Evolutionary conservation across 2,113 vertebrate genomes (phyloP).

Genomic region (Capreolus pygargus): DNA sequence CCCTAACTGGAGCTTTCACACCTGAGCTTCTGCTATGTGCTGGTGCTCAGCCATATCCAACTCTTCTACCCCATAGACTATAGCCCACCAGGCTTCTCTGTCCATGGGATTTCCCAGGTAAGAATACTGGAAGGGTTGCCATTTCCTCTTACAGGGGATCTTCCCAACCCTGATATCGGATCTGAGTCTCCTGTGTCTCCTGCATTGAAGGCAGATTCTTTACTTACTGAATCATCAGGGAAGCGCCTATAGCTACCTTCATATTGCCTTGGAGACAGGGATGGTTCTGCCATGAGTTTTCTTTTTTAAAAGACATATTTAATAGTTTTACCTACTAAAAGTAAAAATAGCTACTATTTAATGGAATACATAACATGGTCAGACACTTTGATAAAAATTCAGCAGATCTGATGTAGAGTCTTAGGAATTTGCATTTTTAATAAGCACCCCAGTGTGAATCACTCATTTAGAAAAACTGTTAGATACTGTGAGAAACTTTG

Average conservation of each 20-base stretch:
- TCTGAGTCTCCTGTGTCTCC: not conserved
- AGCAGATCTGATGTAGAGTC: not conserved
- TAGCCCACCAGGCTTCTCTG: not conserved
- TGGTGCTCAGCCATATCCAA: not conserved
- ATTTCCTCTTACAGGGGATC: not conserved
- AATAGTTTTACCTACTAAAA: not conserved
- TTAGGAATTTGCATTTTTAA: not conserved
- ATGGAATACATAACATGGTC: not conserved
- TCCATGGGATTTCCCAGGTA: not conserved
- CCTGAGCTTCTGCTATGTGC: not conserved
- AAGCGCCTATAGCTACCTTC: not conserved
- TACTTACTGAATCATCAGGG: not conserved
- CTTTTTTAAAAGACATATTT: not conserved
- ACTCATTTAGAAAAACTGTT: not conserved
- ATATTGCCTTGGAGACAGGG: not conserved
- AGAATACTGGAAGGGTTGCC: not conserved
- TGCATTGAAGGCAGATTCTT: not conserved
- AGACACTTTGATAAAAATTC: not conserved
- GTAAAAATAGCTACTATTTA: constrained; percentile 11
- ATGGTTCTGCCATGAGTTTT: not conserved
- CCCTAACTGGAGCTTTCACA: not conserved
- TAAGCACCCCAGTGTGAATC: not conserved
- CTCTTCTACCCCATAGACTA: not conserved
- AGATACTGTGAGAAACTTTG: not conserved
- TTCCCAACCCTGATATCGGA: not conserved